Base-by-base conservation (phyloP, 2,888 invertebrate species). In the Lissonota sp. region DNA sequence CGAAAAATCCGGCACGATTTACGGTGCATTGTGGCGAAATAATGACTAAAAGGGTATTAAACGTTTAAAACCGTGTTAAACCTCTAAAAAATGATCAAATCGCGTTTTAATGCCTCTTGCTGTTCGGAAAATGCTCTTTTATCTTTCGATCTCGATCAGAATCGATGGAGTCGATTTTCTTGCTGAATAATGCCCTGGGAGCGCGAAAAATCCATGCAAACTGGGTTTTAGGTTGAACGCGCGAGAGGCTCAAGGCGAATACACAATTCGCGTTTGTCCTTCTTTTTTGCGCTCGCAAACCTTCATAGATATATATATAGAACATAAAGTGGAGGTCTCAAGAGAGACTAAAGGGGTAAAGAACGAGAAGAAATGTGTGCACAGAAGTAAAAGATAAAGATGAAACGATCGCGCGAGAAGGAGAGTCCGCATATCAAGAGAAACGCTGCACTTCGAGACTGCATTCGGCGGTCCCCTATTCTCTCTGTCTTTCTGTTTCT, bases 381-480 rank as follows among this genome's bases (percentile, higher is more conserved):
- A 40, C 51, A 51, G 62, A 51, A 60, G 37, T 40, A 37, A 71
- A 51, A 51, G 60, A 60, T 62, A 46, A 49, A 37, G 51, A 73
- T 53, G 62, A 42, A 53, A 62, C 39, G 53, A 63, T 62, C 42
- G 60, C 26, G 10, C 14, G 39, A 62, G 55, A 42, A 55, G 26
- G 63, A 37, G 55, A 53, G 10, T 37, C 26, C 53, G 53, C 6
- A 5, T 40, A 60, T 6, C 40, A 16, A n/a, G 46, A 46, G 26
- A 55, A 26, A 69, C 26, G 26, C 26, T 69, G 55, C 70, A 49
- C 60, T 71, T 60, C 10, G 51, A 12, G 58, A 70, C 39, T 16
- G n/a, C 37, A 26, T 53, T 73, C 72, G 55, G 63, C 72, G 64
- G 42, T 37, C 16, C 37, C 46, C 44, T 14, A 51, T 12, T 16